Base-by-base conservation (phyloP, 1,140 invertebrate species). In the Zaprionus nigranus region DNA sequence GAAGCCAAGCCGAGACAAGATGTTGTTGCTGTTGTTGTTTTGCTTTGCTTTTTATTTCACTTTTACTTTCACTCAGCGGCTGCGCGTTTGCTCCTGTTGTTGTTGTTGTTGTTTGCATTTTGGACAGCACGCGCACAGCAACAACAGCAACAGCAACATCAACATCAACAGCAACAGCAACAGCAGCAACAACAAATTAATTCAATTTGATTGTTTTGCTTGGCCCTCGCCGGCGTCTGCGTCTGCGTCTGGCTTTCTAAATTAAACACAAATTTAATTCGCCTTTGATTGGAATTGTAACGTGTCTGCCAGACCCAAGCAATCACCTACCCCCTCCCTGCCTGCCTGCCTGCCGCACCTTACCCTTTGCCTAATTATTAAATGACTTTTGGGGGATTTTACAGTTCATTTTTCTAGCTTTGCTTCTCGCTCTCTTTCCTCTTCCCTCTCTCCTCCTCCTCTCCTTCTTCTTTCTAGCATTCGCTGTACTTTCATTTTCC, bases 401-500 rank as follows among this genome's bases (percentile, higher is more conserved):
- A 22, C 56, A 71, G 63, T 36, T 11, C 30, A 64, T 73, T 60
- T 57, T 62, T 34, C 30, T 34, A 34, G 30, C 30, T 34, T 34
- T 34, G 0, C 36, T 38, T 4, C 34, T 24, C 20, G 15, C 53
- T 57, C 28, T 56, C n/a, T 60, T 9, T 30, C 28, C 7, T 30
- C 9, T 9, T 2, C 2, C 4, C 40, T 46, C 40, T 17, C n/a
- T 17, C 3, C 6, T 17, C n/a, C n/a, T 43, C 15, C n/a, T 43
- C n/a, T 43, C 15, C n/a, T 43, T 1, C n/a, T 43, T 46, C n/a
- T 46, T 9, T 46, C 40, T 46, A 17, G 40, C 40, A 71, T 77
- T 69, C 64, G 71, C 71, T 78, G 70, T 71, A 78, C 75, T 78
- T 78, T 78, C 75, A 74, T 74, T 78, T 78, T 78, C 71, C 51